Conservation (phyloP, 2,797 vertebrate species). For the Urocyon cinereoargenteus region DNA sequence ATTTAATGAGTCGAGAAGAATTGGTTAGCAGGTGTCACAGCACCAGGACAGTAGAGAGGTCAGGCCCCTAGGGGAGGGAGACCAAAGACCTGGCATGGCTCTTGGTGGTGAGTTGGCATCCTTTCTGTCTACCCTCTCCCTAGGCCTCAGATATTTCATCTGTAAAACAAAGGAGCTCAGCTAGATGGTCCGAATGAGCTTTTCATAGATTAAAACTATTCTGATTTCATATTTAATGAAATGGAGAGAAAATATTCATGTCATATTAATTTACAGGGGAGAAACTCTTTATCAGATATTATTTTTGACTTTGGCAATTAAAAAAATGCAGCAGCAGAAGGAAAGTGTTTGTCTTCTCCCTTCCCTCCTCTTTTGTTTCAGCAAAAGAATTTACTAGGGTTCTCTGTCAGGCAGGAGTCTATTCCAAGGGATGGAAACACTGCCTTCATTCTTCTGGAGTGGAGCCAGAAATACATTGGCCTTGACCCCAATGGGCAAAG, state of each 20-base stretch:
- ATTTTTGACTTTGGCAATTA: background rate
- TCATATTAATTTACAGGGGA: background rate
- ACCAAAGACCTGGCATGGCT: background rate
- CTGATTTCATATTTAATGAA: background rate
- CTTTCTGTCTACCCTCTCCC: background rate
- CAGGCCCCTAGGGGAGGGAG: background rate
- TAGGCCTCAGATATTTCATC: background rate
- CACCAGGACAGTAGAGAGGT: background rate
- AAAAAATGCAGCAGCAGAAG: background rate
- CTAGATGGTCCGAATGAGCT: background rate
- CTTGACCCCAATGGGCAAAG: background rate
- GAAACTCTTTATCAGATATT: background rate
- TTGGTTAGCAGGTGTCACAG: background rate
- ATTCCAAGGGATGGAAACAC: background rate
- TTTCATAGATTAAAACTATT: background rate
- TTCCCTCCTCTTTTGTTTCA: background rate
- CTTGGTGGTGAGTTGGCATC: rapidly evolving
- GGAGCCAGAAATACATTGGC: background rate
- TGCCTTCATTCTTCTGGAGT: background rate
- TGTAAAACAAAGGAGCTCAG: background rate
- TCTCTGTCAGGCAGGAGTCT: background rate
- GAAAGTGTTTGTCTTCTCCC: background rate
- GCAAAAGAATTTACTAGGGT: background rate
- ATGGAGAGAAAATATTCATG: background rate
- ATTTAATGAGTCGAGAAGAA: background rate